Conservation (phyloP, 2,113 vertebrate genomes). For the Tautogolabrus adspersus region DNA sequence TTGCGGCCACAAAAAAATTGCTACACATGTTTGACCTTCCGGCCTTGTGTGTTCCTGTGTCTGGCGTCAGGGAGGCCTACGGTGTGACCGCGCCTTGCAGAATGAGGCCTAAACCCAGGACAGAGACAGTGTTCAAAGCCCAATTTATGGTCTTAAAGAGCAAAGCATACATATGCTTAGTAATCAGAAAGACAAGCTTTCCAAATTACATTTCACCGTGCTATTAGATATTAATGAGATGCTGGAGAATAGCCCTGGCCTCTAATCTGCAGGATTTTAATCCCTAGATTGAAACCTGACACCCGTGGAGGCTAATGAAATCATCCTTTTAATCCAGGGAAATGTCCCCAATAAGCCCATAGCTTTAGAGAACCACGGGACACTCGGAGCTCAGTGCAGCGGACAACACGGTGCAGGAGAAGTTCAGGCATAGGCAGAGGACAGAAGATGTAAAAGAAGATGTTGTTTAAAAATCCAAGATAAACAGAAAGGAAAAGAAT, state of each 20-base stretch:
- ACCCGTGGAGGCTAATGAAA: slow-evolving; percentile 85
- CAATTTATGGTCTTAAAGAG: slow-evolving; percentile 77
- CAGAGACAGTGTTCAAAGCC: slow-evolving; percentile 72
- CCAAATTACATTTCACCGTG: slow-evolving; percentile 79
- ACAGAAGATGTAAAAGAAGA: slow-evolving; percentile 18
- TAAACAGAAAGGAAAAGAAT: slow-evolving; percentile 34
- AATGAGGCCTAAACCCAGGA: slow-evolving; percentile 61
- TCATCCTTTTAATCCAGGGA: slow-evolving; percentile 84
- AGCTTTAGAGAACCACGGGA: slow-evolving; percentile 73
- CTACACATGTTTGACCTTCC: slow-evolving; percentile 57
- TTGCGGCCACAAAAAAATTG: slow-evolving; percentile 56
- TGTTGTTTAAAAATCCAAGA: slow-evolving; percentile 29
- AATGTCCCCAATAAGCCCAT: slow-evolving; percentile 75
- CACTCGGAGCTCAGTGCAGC: slow-evolving; percentile 25
- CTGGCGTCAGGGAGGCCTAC: slow-evolving; percentile 23
- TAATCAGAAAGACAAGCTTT: slow-evolving; percentile 77
- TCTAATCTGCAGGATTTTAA: slow-evolving; percentile 84
- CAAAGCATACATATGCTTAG: slow-evolving; percentile 79
- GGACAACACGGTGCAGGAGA: slow-evolving; percentile 47
- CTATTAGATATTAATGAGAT: slow-evolving; percentile 86
- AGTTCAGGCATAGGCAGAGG: slow-evolving; percentile 30
- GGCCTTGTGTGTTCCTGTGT: not conserved
- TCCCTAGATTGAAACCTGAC: slow-evolving; percentile 84
- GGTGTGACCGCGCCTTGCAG: slow-evolving; percentile 34
- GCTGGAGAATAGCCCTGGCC: slow-evolving; percentile 76